Percentiles rank a stretch among this genome's conserved stretches.
These are phyloP conservation scores for Clanis bilineata DNA, from an alignment of 2,888 invertebrate genomes.

Conservation along the genomic window DNA sequence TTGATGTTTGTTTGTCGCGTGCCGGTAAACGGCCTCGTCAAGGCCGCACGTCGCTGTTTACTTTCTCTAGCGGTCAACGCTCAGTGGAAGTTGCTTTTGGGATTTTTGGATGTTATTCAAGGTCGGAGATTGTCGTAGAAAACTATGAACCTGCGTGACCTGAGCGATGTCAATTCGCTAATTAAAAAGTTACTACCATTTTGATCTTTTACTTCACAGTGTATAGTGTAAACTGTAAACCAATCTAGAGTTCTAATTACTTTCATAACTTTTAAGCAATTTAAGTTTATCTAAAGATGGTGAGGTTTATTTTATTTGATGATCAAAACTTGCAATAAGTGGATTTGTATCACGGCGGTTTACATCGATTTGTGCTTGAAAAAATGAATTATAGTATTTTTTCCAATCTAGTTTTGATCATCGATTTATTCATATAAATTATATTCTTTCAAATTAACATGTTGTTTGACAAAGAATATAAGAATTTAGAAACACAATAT, in stretches of 20 bases:
- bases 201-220: neutral
- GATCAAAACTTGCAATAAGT: neutral
- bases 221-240: no score
- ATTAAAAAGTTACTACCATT: neutral
- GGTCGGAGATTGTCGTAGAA: slow-evolving; percentile 39
- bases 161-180: neutral
- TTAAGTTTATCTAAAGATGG: neutral
- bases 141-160: neutral
- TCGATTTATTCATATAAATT: no score
- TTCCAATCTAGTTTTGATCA: no score
- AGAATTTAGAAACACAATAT: no score
- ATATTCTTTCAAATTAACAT: no score
- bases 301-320: neutral
- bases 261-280: neutral
- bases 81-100: slow-evolving; percentile 48
- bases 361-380: no score
- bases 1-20: slow-evolving; percentile 34
- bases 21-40: slow-evolving; percentile 58
- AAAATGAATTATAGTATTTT: no score
- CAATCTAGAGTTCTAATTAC: neutral
- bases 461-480: no score
- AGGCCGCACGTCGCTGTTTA: slow-evolving; percentile 72
- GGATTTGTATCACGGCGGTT: neutral
- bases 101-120: slow-evolving; percentile 54
- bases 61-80: slow-evolving; percentile 77